Evolutionary conservation across 2,797 vertebrate genomes (phyloP).

Genomic region (Microctenopoma steveboyesi): DNA sequence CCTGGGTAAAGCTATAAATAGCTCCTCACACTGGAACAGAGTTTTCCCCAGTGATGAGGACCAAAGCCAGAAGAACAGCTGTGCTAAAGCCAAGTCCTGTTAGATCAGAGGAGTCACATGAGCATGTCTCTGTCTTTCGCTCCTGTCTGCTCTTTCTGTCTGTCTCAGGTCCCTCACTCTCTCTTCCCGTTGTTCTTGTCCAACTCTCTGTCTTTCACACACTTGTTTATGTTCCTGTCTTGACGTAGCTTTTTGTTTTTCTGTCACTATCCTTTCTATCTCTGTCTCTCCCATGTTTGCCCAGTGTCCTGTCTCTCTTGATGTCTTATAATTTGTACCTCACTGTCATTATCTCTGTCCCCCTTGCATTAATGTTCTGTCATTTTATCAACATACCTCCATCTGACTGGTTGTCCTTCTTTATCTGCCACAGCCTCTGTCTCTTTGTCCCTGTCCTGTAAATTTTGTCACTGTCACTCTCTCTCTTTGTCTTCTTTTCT

Average conservation of each 20-base stretch:
- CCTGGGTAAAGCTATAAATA: slow-evolving; percentile 82
- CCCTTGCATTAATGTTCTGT: slow-evolving; percentile 32
- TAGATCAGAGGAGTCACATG: slow-evolving; percentile 77
- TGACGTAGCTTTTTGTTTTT: slow-evolving; percentile 38
- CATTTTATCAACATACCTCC: slow-evolving; percentile 20
- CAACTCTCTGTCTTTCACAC: slow-evolving; percentile 27
- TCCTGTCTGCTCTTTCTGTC: slow-evolving; percentile 28
- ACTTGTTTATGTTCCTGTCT: slow-evolving; percentile 44
- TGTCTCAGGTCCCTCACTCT: slow-evolving; percentile 26
- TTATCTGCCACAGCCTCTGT: slow-evolving; percentile 24
- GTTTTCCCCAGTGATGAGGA: slow-evolving; percentile 81
- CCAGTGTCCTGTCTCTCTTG: slow-evolving; percentile 34
- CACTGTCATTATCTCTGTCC: slow-evolving; percentile 42
- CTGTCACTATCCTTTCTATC: slow-evolving; percentile 3
- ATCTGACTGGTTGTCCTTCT: slow-evolving; percentile 34
- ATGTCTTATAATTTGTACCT: slow-evolving; percentile 49
- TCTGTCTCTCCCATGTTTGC: slow-evolving; percentile 20
- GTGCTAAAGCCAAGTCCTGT: slow-evolving; percentile 81
- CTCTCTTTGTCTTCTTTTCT: slow-evolving; percentile 49
- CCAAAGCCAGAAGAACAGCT: slow-evolving; percentile 83
- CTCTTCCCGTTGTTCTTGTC: slow-evolving; percentile 41
- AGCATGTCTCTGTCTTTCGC: slow-evolving; percentile 47
- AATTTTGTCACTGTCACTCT: slow-evolving; percentile 40
- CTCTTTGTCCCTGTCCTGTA: slow-evolving; percentile 44
- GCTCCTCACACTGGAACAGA: slow-evolving; percentile 76